Base-by-base conservation (phyloP, 92 coral and sea anemone species). In the Zoanthus sansibaricus region DNA sequence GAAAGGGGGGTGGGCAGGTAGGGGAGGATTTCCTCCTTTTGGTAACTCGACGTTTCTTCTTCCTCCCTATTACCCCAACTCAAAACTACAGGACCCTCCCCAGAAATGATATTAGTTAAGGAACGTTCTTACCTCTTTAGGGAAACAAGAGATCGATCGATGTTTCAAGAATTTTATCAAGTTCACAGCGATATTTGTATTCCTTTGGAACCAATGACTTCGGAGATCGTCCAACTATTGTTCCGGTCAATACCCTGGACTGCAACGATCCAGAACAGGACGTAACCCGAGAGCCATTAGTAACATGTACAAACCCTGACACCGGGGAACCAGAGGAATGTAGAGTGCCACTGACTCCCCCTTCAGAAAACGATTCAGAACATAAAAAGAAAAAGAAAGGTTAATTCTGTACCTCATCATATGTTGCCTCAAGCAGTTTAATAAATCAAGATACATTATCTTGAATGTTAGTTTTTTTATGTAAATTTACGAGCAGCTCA, bases 121-220 rank as follows among this genome's bases (percentile, higher is more conserved):
- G 70, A 16, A 18, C 18, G 18, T 17, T 64, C 32, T 42, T 72
- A 12, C 17, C 7, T 1, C 54, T 47, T 3, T 13, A 74, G 78
- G 78, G 55, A 16, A 74, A 9, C 47, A 75, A 75, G 6, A 44
- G 17, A 20, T 46, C 7, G 7, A 30, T 75, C 58, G 79, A 75
- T 75, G 31, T 75, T 9, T 48, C 79, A 75, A 75, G 61, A 46
- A 12, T 75, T 15, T 75, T 75, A 52, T 10, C 14, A 46, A 46
- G 20, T 52, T 46, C 61, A 1, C 79, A 75, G 59, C 79, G 62
- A 5, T 48, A 75, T 48, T 20, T 75, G 61, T 75, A 46, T 13
- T 75, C 79, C 61, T 75, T 75, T 75, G 79, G 79, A 75, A 75
- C 79, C 37, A 75, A 75, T 20, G 59, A 75, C 17, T 75, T 75